Evolutionary conservation across 1,140 invertebrate genomes (phyloP), one percentile per base, ranked within the genome.

Genomic region (Drosophila pandora): DNA sequence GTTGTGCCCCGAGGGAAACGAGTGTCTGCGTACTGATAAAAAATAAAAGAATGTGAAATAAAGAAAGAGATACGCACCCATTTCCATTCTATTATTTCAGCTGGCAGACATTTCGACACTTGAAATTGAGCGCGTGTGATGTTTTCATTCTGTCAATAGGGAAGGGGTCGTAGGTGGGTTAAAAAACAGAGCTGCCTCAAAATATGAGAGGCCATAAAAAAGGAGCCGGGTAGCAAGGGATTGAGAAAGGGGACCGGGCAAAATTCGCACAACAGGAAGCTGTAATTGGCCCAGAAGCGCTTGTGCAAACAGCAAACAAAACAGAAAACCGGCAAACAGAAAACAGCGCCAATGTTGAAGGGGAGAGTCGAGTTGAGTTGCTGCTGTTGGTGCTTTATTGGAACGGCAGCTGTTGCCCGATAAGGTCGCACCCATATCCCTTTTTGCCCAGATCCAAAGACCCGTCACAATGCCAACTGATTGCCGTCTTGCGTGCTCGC

Each of bases 101-200:
- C 84, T 88, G 79, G 79, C 84, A 76, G 59, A 81, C 52, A 63
- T 87, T 87, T 87, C 79, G 84, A 76, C 83, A 87, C 83, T 88
- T 89, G 60, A 88, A 89, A 83, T 83, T 83, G 76, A 87, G 83
- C 83, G 72, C 64, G 57, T 73, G 63, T 80, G 73, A 88, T 87
- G 79, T 88, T 87, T 88, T 76, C 50, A 87, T 87, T 82, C 30
- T 23, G 21, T 2, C 45, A 8, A 48, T 30, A 23, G 43, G 41
- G 32, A 37, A 68, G 41, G 65, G 65, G 63, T 69, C 30, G 62
- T 32, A 55, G 64, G 52, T 49, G 65, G 67, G 54, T 53, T 60
- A 71, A 41, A 65, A 62, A 32, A 43, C n/a, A 10, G 37, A 32
- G 39, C 30, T 30, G 32, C 28, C 45, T 30, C 57, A 22, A 30